Base-by-base conservation (phyloP, 2,888 invertebrate species). In the Rhaphigaster nebulosa region DNA sequence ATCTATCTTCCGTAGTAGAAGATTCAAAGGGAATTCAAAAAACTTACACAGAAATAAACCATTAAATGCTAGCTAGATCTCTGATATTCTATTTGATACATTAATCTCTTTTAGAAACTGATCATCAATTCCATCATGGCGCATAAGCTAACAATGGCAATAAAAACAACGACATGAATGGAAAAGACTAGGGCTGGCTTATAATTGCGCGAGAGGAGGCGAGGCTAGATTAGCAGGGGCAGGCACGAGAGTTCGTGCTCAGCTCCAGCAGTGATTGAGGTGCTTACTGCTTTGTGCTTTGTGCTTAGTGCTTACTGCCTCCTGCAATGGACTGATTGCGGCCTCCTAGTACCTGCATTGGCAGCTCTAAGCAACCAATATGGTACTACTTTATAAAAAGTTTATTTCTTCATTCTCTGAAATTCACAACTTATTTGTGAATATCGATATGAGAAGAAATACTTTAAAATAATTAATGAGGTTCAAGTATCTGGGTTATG, bases 171-270 rank as follows among this genome's bases (percentile, higher is more conserved):
- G 38, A 38, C 18, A 76, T 76, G 70, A 76, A 76, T 76, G 70
- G 70, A 6, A 34, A 6, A 76, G 20, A 20, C 70, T 10, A 0
- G 23, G 1, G 0, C 34, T 23, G 18, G 70, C 20, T 76, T 76
- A 76, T 76, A 76, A 76, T 76, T 76, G 70, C 70, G 34, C 5
- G 70, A 15, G 15, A n/a, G 60, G n/a, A 29, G 29, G 65, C 23
- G 65, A 29, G 13, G 34, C 34, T 34, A 76, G 70, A 76, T 76
- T 76, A 76, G 70, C 34, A 26, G 34, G 23, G 70, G 70, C 34
- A 38, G 20, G 70, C 70, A 76, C 70, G 70, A 76, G 70, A 76
- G 70, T 76, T 76, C 70, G 70, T 76, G 70, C 70, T 34, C 70
- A 0, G 18, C 10, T 38, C 8, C 34, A 18, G 23, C 70, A 38